phyloP scores from a whole-genome alignment of 1,140 invertebrate genomes.

The Battus philenor region DNA sequence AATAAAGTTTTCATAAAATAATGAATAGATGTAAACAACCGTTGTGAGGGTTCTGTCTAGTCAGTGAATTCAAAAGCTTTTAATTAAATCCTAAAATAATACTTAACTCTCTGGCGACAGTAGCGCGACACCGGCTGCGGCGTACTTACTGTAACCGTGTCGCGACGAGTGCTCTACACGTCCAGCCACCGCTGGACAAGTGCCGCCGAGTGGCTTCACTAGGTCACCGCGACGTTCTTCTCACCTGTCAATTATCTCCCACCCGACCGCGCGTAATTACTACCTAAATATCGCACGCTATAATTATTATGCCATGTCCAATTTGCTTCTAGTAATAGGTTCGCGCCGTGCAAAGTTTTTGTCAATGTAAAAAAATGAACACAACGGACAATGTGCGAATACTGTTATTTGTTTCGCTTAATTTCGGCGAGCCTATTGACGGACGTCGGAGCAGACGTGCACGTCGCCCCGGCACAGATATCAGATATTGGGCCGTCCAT shows the following conservation, averaged over 20 bases:
- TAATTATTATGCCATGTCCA: constrained; percentile 51
- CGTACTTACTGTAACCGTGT: constrained; percentile 40
- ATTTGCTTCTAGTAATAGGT: constrained; percentile 53
- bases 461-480: constrained; percentile 25
- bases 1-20: no score
- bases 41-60: no score
- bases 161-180: constrained; percentile 31
- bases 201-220: constrained; percentile 29
- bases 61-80: no score
- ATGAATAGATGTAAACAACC: no score
- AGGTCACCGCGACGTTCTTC: constrained; percentile 29
- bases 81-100: neutral
- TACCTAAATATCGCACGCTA: constrained; percentile 49
- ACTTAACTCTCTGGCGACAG: neutral
- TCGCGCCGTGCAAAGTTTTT: constrained; percentile 41
- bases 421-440: constrained; percentile 48
- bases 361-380: constrained; percentile 29
- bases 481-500: constrained; percentile 50
- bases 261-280: constrained; percentile 41
- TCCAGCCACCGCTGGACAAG: constrained; percentile 21
- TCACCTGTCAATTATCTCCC: constrained; percentile 40
- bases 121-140: constrained; percentile 19
- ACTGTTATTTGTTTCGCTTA: constrained; percentile 62
- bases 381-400: constrained; percentile 46
- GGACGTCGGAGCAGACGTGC: constrained; percentile 30